Percentiles rank a stretch among this genome's conserved stretches.
These are phyloP conservation scores for Trichonephila clavipes DNA, from an alignment of 1,140 invertebrate species.

Conservation along the genomic window DNA sequence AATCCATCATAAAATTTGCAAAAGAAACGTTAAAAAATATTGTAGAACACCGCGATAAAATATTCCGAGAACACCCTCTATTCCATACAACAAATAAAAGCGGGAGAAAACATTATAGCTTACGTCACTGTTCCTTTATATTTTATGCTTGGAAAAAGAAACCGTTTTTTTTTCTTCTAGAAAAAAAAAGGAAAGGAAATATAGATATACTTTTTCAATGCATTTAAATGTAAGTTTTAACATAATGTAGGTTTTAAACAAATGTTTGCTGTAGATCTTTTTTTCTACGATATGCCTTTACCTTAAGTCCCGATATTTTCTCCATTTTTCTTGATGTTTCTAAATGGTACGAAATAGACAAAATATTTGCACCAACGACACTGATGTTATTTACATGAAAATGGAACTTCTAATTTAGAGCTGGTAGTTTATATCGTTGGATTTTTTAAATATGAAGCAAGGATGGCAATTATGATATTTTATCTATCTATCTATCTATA, in stretches of 20 bases:
- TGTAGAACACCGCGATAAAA: no score
- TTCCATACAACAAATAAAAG: no score
- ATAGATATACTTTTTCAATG: conserved; percentile 43
- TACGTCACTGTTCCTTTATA: neutral
- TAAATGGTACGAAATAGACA: conserved; percentile 24
- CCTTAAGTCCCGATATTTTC: neutral
- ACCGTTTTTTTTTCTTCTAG: no score
- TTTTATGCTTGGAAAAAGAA: no score
- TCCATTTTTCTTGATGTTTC: neutral
- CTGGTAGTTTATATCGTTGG: neutral
- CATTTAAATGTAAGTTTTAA: conserved; percentile 57
- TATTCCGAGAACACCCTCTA: no score
- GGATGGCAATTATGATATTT: no score
- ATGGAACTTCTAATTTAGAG: neutral
- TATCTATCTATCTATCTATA: no score
- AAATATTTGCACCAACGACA: neutral
- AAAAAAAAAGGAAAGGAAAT: conserved; percentile 11
- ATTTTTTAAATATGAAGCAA: no score
- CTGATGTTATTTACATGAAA: neutral
- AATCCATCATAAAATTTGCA: no score
- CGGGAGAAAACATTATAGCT: neutral
- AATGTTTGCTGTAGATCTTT: conserved; percentile 41
- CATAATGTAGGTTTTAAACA: conserved; percentile 48
- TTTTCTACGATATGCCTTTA: conserved; percentile 1
- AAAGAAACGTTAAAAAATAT: no score